Base-by-base conservation (phyloP, 2,888 invertebrate species). In the Schizotus pectinicornis region DNA sequence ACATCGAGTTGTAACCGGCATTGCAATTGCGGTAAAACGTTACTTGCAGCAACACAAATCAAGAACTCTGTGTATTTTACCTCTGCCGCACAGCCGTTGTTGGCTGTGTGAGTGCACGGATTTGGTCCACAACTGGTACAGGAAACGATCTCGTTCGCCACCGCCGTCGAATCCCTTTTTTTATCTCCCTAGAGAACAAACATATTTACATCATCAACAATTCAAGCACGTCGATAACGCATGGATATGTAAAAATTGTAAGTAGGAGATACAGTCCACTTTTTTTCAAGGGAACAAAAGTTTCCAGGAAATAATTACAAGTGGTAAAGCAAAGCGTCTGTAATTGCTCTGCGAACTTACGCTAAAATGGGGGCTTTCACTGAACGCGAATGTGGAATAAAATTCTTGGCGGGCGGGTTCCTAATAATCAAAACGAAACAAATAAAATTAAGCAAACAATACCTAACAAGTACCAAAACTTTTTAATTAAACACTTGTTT, bases 11-110 rank as follows among this genome's bases (percentile, higher is more conserved):
- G 22, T 22, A 22, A 22, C 22, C 5, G 22, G 22, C 22, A 5
- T 22, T 22, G 22, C 22, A 22, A 22, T 22, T 22, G 22, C 22
- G 22, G 22, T 22, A 22, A 22, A 22, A 22, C 22, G 22, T 22
- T 22, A 5, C 22, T 22, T 22, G 22, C 35, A 9, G 35, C 6
- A 35, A 35, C 11, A 35, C n/a, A 35, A 35, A 35, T 35, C n/a
- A 35, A 47, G 46, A 22, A 22, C 22, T 22, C 22, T 51, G 42
- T 56, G 53, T 60, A 59, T 63, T 62, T 83, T 86, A 92, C 92
- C 90, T 93, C 92, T 65, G 91, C 84, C 56, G 92, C 91, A 75
- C 93, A 92, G 74, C 93, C 92, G 77, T 94, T 94, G 78, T 92
- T 93, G 56, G 91, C 87, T 55, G 92, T 88, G 80, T 94, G 94